Base-by-base conservation (phyloP, 1,140 invertebrate species). In the Ctenoplectra terminalis region DNA sequence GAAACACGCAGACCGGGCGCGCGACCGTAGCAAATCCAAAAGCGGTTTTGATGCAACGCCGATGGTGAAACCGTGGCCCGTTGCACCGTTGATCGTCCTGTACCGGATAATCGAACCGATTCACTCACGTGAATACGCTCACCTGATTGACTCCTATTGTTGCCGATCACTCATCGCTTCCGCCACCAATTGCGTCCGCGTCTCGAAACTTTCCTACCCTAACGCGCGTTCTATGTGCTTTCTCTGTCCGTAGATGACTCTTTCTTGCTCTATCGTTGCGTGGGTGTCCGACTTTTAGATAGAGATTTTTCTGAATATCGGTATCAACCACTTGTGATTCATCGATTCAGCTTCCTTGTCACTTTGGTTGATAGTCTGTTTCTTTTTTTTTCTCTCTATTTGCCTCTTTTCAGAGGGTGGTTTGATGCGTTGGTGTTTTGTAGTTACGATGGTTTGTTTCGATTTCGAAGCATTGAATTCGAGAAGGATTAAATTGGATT, bases 61-160 rank as follows among this genome's bases (percentile, higher is more conserved):
- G n/a, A 15, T 54, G 31, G 40, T 31, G 50, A n/a, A n/a, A n/a
- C n/a, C 43, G 34, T 20, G 31, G 58, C 29, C 61, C 76, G 40
- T 46, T 61, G 80, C 84, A 80, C 79, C 77, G 75, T 82, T 86
- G 85, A 89, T 90, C 84, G 89, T 76, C 82, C 58, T 72, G 69
- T 67, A 71, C 60, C 81, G 86, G 85, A 93, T 92, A 93, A 93
- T 93, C 90, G 91, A 92, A 92, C 88, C 91, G 89, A 92, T 92
- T 92, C 90, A 88, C 86, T 81, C 67, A 52, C 73, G 64, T 89
- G 87, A 91, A 89, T 91, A 90, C 90, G 85, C 88, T 77, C 86
- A 88, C 66, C 90, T 92, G 92, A 93, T 92, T 93, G 92, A 92
- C 90, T 92, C 77, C 91, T 88, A 93, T 93, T 92, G 91, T 93